Evolutionary conservation across 2,888 invertebrate species (phyloP).

Genomic region (Nomada ruficornis): DNA sequence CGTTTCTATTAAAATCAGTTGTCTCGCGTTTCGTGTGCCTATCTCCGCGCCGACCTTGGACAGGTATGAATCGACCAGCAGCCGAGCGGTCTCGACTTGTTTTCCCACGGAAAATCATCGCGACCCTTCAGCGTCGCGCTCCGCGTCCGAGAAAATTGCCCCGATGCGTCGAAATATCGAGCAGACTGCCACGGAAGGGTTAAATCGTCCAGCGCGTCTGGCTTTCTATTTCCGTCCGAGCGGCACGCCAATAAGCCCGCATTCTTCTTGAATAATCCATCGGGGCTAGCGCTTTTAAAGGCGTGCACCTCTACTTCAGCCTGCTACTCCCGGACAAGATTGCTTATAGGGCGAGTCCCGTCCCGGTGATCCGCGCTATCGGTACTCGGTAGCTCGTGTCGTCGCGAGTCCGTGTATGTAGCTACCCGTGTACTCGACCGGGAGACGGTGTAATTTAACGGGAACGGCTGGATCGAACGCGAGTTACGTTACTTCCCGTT

Average conservation of each 20-base stretch:
- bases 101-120: conserved; percentile 14
- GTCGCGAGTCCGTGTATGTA: conserved; percentile 51
- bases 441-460: conserved; percentile 72
- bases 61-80: conserved; percentile 43
- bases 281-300: conserved; percentile 30
- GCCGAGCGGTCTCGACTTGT: neutral
- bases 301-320: conserved; percentile 25
- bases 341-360: conserved; percentile 68
- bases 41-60: conserved; percentile 27
- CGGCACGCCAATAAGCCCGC: conserved; percentile 23
- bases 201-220: neutral
- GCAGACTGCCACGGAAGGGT: neutral
- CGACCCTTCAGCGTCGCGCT: neutral
- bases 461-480: conserved; percentile 68
- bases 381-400: conserved; percentile 49
- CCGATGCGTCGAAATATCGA: neutral
- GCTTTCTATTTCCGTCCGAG: conserved; percentile 37
- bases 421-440: conserved; percentile 59
- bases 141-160: too few species aligned
- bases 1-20: conserved; percentile 53
- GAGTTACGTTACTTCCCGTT: conserved; percentile 72
- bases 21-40: conserved; percentile 53
- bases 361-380: conserved; percentile 37
- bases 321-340: conserved; percentile 53
- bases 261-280: conserved; percentile 52